Evolutionary conservation across 1,140 invertebrate genomes (phyloP).

Genomic region (Danaus melanippus): DNA sequence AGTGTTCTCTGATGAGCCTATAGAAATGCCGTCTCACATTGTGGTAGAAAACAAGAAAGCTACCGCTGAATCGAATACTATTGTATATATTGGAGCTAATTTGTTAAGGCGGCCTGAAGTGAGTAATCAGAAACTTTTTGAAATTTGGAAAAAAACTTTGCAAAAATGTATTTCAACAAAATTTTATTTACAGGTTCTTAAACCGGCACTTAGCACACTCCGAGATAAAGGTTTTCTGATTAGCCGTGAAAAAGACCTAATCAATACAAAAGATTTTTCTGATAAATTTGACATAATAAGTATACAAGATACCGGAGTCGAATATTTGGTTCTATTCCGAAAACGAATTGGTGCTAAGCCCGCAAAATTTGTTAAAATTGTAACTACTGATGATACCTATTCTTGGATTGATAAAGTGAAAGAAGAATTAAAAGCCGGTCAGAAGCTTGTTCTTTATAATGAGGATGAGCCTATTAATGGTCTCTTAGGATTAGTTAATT

Average conservation of each 20-base stretch:
- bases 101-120: slow-evolving; percentile 49
- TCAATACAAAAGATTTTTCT: slow-evolving; percentile 39
- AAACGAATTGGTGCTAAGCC: slow-evolving; percentile 55
- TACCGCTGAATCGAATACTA: slow-evolving; percentile 70
- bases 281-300: slow-evolving; percentile 59
- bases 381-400: slow-evolving; percentile 41
- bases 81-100: slow-evolving; percentile 72
- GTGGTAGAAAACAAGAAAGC: slow-evolving; percentile 76
- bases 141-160: slow-evolving; percentile 3
- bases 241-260: slow-evolving; percentile 57
- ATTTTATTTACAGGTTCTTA: slow-evolving; percentile 42
- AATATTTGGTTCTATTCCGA: slow-evolving; percentile 62
- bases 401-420: slow-evolving; percentile 68
- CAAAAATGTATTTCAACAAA: background rate
- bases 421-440: slow-evolving; percentile 71
- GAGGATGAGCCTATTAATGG: slow-evolving; percentile 81
- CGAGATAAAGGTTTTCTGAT: slow-evolving; percentile 70
- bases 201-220: slow-evolving; percentile 48
- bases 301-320: slow-evolving; percentile 52
- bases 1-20: slow-evolving; percentile 56
- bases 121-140: slow-evolving; percentile 19
- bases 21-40: slow-evolving; percentile 69
- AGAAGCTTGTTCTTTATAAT: slow-evolving; percentile 73
- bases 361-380: slow-evolving; percentile 57
- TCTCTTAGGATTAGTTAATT: slow-evolving; percentile 87